phyloP scores from a whole-genome alignment of 2,113 vertebrate species.

The Holacanthus passer region DNA sequence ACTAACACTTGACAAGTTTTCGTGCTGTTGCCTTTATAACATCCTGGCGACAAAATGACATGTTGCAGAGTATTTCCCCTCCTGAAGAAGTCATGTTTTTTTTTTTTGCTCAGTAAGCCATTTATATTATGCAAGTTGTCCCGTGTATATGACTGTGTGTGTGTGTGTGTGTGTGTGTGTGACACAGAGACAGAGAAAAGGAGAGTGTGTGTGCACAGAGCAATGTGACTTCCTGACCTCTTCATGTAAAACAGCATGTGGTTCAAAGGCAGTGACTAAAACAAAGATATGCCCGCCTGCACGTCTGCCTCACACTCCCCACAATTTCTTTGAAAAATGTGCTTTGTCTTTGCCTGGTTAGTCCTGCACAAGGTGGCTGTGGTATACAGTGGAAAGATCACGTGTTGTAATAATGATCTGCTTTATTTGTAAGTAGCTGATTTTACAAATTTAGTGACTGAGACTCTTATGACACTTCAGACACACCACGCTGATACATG shows the following conservation, averaged over 20 bases:
- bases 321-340: slow-evolving; percentile 60
- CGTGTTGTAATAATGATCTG: background rate
- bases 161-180: slow-evolving; percentile 17
- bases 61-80: slow-evolving; percentile 40
- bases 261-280: slow-evolving; percentile 69
- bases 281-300: slow-evolving; percentile 65
- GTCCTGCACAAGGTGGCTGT: slow-evolving; percentile 13
- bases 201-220: slow-evolving; percentile 63
- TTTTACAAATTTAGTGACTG: background rate
- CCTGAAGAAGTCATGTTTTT: background rate
- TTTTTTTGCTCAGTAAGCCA: slow-evolving; percentile 30
- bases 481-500: background rate
- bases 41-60: slow-evolving; percentile 30
- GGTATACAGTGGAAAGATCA: slow-evolving; percentile 28
- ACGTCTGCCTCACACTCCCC: slow-evolving; percentile 57
- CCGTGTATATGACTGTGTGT: slow-evolving; percentile 15
- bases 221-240: slow-evolving; percentile 81
- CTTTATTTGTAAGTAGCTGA: slow-evolving; percentile 23
- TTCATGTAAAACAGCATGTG: slow-evolving; percentile 67
- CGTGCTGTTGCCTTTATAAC: slow-evolving; percentile 2
- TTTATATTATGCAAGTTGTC: slow-evolving; percentile 39
- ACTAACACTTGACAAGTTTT: slow-evolving; percentile 8
- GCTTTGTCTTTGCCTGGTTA: slow-evolving; percentile 31
- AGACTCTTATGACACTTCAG: background rate
- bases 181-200: slow-evolving; percentile 34